Base-by-base conservation (phyloP, 1,140 invertebrate species). In the Drosophila tropicalis region DNA sequence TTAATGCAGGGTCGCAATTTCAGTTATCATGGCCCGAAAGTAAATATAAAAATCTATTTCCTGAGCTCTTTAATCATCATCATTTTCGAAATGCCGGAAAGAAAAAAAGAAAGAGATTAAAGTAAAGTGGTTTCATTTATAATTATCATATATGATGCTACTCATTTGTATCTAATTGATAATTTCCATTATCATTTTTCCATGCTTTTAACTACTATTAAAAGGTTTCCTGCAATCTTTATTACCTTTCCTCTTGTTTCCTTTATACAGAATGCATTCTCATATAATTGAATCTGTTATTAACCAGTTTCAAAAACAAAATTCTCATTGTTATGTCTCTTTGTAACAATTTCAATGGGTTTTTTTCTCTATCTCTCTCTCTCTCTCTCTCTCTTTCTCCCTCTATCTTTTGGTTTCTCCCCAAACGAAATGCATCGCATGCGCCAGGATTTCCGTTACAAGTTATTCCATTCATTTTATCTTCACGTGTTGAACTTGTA, bases 371-470 rank as follows among this genome's bases (percentile, higher is more conserved):
- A 29, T 29, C 29, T 29, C 29, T 6, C 29, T 3, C 1, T 29
- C 29, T 6, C 5, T 29, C 5, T 29, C 29, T 29, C 29, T 29
- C 29, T 22, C 22, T 22, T 51, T 67, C 67, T 56, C 58, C 2
- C 22, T 25, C 22, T 25, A 2, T 39, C 57, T n/a, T 5, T 7
- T 44, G 72, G 72, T 76, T 76, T 76, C 73, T 69, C 65, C 58
- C 9, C 34, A 36, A 36, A 12, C 34, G 34, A 36, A 36, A 36
- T 36, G n/a, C 19, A 57, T 57, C 32, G 32, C 32, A 34, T 17
- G 15, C 32, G 32, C 65, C 72, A 76, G 66, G 57, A 69, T 69
- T 75, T 75, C 71, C 70, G 62, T 19, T 39, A 25, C 61, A 54
- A 69, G 57, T 12, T 36, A 58, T 55, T 41, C 25, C 19, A 34